These are phyloP conservation scores for Eudyptes chrysolophus DNA, from an alignment of 2,113 vertebrate species.

Conservation along the genomic window DNA sequence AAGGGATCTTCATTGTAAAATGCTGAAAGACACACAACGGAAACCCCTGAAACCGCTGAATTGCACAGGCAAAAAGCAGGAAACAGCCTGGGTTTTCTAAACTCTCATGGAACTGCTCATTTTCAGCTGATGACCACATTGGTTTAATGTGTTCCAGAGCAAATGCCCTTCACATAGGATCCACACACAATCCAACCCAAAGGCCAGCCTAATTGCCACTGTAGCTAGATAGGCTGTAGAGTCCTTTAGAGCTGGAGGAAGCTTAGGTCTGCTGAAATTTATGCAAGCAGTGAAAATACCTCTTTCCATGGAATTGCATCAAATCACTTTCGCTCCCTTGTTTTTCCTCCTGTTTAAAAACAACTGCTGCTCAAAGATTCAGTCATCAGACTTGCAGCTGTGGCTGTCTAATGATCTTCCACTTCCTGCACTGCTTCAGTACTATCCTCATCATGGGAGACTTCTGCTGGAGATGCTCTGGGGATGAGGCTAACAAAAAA, in stretches of 20 bases:
- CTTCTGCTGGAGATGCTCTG: not conserved
- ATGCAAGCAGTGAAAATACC: not conserved
- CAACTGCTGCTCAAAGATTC: not conserved
- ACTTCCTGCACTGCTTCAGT: not conserved
- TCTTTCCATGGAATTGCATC: not conserved
- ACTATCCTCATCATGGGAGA: not conserved
- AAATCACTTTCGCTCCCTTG: not conserved
- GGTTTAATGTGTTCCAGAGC: not conserved
- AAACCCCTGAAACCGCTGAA: not conserved
- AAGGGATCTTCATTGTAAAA: constrained; percentile 46
- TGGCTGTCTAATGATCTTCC: not conserved
- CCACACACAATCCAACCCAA: not conserved
- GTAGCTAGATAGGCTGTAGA: not conserved
- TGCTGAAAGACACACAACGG: constrained; percentile 16
- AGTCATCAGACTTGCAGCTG: not conserved
- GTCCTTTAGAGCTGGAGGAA: not conserved
- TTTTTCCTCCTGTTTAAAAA: not conserved
- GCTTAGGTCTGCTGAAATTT: not conserved
- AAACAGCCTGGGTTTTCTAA: not conserved
- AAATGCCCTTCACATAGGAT: not conserved
- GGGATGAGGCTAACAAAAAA: not conserved
- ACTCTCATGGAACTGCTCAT: not conserved
- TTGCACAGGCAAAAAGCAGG: not conserved
- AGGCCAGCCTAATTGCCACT: not conserved
- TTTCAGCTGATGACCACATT: not conserved